Evolutionary conservation across 2,113 vertebrate genomes (phyloP), one percentile per base, ranked within the genome.

Genomic region (Natator depressus): DNA sequence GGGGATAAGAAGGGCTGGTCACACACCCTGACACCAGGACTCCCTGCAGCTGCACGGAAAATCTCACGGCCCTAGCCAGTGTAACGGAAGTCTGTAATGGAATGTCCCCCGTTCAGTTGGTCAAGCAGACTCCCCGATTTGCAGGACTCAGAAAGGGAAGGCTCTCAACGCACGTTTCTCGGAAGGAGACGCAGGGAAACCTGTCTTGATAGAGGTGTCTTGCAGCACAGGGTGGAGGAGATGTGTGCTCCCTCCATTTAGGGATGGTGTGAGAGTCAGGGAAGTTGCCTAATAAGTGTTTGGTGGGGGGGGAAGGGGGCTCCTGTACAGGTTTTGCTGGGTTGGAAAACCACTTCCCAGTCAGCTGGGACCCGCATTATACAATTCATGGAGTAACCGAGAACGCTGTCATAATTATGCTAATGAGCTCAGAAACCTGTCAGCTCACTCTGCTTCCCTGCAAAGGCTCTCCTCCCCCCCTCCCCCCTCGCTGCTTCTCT

Each of bases 221-320:
- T 82, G 97, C 91, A 97, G 97, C 42, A 42, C 93, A 96, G 47
- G 16, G 90, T 87, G 90, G 91, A 86, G 53, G 35, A 84, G 93
- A 95, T 54, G 88, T n/a, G 0, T 57, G 90, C 1, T 80, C 94
- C 2, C 35, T 62, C 54, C 54, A 35, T 62, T 51, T 51, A 35
- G 25, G 92, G 95, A 84, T 57, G 93, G 94, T 93, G 95, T 90
- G 92, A 97, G 96, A 97, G 89, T 96, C 94, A 97, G 94, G 95
- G 75, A 89, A 89, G 22, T 95, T 97, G 93, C 95, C 72, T 3
- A 96, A 97, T n/a, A 84, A 7, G 92, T 88, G 96, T 14, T 17
- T 5, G 6, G 54, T 5, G 54, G 22, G 27, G 5, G 25, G 55
- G 4, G 17, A 6, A 9, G 95, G 93, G 94, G 95, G 95, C 95